Evolutionary conservation across 2,888 invertebrate genomes (phyloP).

Genomic region (Endomychus coccineus): DNA sequence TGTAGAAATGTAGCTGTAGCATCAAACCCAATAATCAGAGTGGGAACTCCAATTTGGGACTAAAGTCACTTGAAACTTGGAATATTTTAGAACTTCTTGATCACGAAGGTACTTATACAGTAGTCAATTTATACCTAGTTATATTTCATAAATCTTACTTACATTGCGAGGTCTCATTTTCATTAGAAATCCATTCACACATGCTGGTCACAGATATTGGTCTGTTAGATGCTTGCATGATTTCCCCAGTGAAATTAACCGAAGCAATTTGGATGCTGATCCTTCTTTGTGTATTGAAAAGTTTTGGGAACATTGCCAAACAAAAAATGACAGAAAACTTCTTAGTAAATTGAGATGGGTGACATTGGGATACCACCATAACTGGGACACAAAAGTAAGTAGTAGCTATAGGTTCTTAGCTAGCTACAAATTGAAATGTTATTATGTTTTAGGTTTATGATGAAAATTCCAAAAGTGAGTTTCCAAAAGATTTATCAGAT

Average conservation of each 20-base stretch:
- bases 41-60: conserved; percentile 35
- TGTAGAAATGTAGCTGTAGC: background rate
- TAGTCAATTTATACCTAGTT: background rate
- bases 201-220: conserved; percentile 75
- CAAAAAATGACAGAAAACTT: conserved; percentile 31
- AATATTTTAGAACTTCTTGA: conserved; percentile 52
- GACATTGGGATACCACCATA: conserved; percentile 95
- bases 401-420: background rate
- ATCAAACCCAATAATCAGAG: conserved; percentile 17
- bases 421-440: too few species aligned
- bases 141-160: conserved; percentile 7
- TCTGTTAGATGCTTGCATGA: conserved; percentile 66
- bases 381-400: conserved; percentile 90
- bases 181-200: conserved; percentile 77
- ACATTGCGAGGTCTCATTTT: conserved; percentile 58
- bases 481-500: conserved; percentile 66
- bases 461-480: conserved; percentile 56
- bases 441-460: conserved; percentile 54
- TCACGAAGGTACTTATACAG: conserved; percentile 49
- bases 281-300: too few species aligned
- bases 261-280: conserved; percentile 63
- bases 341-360: conserved; percentile 74
- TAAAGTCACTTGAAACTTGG: conserved; percentile 52
- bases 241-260: conserved; percentile 68
- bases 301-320: conserved; percentile 36